These are phyloP conservation scores for Nicator chloris DNA, from an alignment of 2,113 vertebrate genomes.

Conservation along the genomic window DNA sequence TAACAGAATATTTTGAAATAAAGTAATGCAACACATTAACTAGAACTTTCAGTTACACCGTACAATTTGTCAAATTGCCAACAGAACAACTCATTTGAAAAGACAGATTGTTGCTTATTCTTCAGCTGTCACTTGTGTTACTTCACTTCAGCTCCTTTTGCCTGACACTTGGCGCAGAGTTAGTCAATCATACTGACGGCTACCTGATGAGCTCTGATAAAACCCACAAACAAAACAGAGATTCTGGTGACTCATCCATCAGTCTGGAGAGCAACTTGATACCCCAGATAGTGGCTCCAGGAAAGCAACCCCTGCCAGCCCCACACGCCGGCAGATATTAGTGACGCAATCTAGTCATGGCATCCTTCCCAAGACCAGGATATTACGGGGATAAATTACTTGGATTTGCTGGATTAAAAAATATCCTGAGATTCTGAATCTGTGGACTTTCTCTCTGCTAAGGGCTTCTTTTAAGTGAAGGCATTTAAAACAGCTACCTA, in stretches of 20 bases:
- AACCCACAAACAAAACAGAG: conserved; percentile 45
- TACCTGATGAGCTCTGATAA: conserved; percentile 59
- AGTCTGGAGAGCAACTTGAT: not conserved
- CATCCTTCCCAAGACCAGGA: not conserved
- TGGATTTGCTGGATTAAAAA: not conserved
- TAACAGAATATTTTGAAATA: conserved; percentile 49
- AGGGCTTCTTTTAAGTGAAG: not conserved
- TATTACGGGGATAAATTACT: not conserved
- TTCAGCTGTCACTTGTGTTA: conserved; percentile 58
- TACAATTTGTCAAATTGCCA: conserved; percentile 58
- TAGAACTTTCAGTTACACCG: conserved; percentile 25
- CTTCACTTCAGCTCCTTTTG: conserved; percentile 38
- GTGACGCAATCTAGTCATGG: not conserved
- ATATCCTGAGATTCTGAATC: not conserved
- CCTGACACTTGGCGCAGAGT: conserved; percentile 27
- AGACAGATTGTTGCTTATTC: conserved; percentile 66
- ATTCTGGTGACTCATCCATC: conserved; percentile 47
- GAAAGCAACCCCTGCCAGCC: conserved; percentile 12
- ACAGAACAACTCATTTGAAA: conserved; percentile 51
- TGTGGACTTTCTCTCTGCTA: not conserved
- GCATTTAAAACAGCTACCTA: not conserved
- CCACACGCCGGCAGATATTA: not conserved
- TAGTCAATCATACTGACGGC: conserved; percentile 56
- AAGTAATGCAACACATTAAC: conserved; percentile 45
- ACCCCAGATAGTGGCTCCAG: not conserved